Percentiles rank a stretch among this genome's conserved stretches.
Conservation (phyloP, 2,113 vertebrate species). For the Pygathrix nemaeus region DNA sequence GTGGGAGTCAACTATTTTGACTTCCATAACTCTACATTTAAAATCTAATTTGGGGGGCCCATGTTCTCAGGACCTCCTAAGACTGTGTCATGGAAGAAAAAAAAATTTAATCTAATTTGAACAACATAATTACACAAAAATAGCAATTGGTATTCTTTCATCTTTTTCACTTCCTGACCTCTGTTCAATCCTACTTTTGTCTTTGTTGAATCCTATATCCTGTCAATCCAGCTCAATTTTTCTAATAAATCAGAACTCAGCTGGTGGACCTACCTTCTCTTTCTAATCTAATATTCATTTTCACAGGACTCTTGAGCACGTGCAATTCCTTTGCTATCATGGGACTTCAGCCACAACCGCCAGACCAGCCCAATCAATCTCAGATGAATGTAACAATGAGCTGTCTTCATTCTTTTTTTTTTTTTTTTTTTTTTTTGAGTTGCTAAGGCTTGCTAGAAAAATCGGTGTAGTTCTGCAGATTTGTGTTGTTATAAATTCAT, state of each 20-base stretch:
- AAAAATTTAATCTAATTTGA: background rate
- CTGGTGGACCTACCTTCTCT: background rate
- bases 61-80: too few relatives aligned
- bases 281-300: background rate
- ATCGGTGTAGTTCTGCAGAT: background rate
- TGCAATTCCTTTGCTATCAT: background rate
- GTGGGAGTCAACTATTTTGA: background rate
- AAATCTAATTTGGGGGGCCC: background rate
- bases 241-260: background rate
- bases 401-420: background rate
- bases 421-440: background rate
- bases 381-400: background rate
- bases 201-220: background rate
- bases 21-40: background rate
- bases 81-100: background rate
- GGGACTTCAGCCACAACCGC: background rate
- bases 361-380: background rate
- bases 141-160: background rate
- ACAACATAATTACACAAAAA: too few relatives aligned
- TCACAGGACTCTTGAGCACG: background rate
- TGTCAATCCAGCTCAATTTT: background rate
- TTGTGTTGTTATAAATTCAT: background rate
- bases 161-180: background rate
- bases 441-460: background rate
- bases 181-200: background rate